Evolutionary conservation across 2,888 invertebrate species (phyloP).

Genomic region (Drosophila pseudotalamancana): DNA sequence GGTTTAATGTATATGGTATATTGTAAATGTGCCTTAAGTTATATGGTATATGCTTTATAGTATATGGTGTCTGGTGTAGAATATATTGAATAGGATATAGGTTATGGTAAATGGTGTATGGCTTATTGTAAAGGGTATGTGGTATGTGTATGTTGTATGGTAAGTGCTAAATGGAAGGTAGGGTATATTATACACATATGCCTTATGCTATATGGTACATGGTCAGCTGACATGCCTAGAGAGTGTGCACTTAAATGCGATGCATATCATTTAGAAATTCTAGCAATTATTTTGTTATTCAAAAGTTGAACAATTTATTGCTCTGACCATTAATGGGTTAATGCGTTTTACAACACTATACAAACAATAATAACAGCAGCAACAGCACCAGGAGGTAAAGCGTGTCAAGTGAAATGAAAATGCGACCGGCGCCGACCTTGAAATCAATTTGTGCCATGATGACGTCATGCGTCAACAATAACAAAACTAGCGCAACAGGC

Average conservation of each 20-base stretch:
- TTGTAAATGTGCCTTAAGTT: too few species aligned
- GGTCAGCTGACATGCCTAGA: neutral
- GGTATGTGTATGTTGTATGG: too few species aligned
- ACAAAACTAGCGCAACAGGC: constrained; percentile 44
- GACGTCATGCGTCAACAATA: constrained; percentile 62
- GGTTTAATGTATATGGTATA: neutral
- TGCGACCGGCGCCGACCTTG: constrained; percentile 68
- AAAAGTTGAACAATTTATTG: constrained; percentile 10
- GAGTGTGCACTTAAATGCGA: neutral
- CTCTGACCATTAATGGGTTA: constrained; percentile 35
- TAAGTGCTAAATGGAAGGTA: too few species aligned
- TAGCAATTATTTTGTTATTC: neutral
- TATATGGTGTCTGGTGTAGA: too few species aligned
- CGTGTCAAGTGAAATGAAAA: constrained; percentile 78
- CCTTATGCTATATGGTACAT: too few species aligned
- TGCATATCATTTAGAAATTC: neutral
- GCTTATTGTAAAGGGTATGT: too few species aligned
- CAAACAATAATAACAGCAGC: constrained; percentile 4
- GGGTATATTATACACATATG: too few species aligned
- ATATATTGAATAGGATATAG: too few species aligned
- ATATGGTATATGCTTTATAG: too few species aligned
- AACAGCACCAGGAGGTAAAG: constrained; percentile 39
- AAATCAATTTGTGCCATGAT: constrained; percentile 68
- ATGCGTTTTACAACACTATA: constrained; percentile 51
- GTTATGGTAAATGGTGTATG: too few species aligned